Evolutionary conservation across 1,140 invertebrate genomes (phyloP).

Genomic region (Oryzaephilus surinamensis): DNA sequence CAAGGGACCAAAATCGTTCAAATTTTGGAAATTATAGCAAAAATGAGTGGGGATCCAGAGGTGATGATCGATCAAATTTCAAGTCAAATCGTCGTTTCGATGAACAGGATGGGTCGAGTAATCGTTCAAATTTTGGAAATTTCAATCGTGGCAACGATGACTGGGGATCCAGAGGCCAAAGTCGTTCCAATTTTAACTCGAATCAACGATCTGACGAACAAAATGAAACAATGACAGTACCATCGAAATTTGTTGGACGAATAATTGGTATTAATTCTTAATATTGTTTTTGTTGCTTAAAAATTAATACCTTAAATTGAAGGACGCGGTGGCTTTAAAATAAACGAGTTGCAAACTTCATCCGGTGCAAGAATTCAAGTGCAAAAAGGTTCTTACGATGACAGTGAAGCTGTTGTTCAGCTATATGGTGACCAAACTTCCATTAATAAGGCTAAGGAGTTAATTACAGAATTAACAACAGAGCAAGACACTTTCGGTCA

Average conservation of each 20-base stretch:
- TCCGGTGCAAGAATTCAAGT: slow-evolving; percentile 45
- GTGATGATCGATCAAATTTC: too few relatives aligned
- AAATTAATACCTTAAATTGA: neutral
- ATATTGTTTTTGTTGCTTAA: neutral
- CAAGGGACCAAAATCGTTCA: too few relatives aligned
- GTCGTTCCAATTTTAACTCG: slow-evolving; percentile 5
- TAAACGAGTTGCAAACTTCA: slow-evolving; percentile 57
- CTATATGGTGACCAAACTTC: slow-evolving; percentile 43
- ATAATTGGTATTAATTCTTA: slow-evolving; percentile 12
- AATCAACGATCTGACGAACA: slow-evolving; percentile 2
- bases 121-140: too few relatives aligned
- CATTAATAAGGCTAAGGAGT: slow-evolving; percentile 41
- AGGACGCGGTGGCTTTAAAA: slow-evolving; percentile 63
- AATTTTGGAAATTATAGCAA: too few relatives aligned
- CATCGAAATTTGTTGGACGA: slow-evolving; percentile 15
- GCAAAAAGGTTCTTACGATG: slow-evolving; percentile 32
- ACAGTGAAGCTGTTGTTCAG: slow-evolving; percentile 38
- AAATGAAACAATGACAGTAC: slow-evolving; percentile 7
- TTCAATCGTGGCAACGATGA: too few relatives aligned
- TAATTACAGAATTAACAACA: slow-evolving; percentile 34
- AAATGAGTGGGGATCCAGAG: too few relatives aligned
- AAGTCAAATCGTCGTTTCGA: too few relatives aligned
- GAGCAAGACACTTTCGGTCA: slow-evolving; percentile 7
- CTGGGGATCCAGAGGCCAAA: too few relatives aligned
- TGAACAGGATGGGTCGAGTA: too few relatives aligned